These are phyloP conservation scores for Heteropelma amictum DNA, from an alignment of 2,888 invertebrate species.

Conservation along the genomic window DNA sequence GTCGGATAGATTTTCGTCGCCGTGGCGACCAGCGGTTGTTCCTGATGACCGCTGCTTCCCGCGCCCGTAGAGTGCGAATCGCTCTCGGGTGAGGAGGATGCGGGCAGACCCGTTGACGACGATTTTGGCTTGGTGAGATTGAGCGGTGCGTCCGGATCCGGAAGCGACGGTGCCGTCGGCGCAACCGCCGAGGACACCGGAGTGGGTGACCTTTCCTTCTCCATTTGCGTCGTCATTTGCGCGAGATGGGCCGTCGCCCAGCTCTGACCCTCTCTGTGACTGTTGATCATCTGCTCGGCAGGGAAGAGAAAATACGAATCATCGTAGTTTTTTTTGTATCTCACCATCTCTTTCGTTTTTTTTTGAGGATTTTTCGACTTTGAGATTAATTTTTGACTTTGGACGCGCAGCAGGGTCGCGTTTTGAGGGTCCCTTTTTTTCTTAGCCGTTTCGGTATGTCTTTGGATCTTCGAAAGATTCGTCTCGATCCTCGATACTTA, in stretches of 20 bases:
- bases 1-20: conserved; percentile 81
- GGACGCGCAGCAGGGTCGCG: background rate
- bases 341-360: background rate
- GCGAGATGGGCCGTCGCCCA: conserved; percentile 88
- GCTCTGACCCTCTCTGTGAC: conserved; percentile 79
- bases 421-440: background rate
- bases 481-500: conserved; percentile 47
- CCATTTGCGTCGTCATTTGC: conserved; percentile 81
- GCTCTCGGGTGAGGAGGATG: conserved; percentile 78
- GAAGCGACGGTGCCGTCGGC: conserved; percentile 74
- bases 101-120: conserved; percentile 77
- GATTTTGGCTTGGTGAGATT: conserved; percentile 92
- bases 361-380: background rate
- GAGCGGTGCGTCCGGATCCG: conserved; percentile 90
- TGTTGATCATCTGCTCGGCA: conserved; percentile 79
- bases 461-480: background rate
- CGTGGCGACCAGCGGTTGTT: conserved; percentile 81
- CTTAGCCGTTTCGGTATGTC: background rate
- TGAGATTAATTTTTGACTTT: background rate
- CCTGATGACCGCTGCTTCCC: conserved; percentile 75
- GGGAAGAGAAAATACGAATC: background rate
- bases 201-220: conserved; percentile 75
- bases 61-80: conserved; percentile 78
- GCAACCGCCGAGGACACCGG: conserved; percentile 73
- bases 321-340: background rate